phyloP scores from a whole-genome alignment of 2,888 invertebrate genomes.

The Gastracanthus pulcherrimus region DNA sequence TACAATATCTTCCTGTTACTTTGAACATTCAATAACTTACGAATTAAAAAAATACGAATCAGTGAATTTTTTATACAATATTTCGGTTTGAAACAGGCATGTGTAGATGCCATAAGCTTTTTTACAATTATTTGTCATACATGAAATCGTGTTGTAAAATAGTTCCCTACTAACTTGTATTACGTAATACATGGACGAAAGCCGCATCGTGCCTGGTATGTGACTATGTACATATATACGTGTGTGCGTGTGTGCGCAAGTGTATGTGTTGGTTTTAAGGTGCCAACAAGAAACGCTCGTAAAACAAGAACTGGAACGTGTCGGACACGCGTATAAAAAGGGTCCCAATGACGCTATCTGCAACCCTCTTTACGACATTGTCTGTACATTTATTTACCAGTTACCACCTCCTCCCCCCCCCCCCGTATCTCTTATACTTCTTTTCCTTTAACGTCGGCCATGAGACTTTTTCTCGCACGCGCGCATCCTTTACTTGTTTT shows the following conservation, averaged over 20 bases:
- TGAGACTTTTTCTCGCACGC: neutral
- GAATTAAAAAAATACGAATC: no score
- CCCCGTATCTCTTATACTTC: no score
- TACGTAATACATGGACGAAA: neutral
- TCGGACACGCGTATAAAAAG: slow-evolving; percentile 65
- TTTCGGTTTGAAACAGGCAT: no score
- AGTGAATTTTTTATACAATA: no score
- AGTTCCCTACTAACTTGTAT: neutral
- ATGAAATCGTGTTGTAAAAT: no score
- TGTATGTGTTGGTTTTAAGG: slow-evolving; percentile 38
- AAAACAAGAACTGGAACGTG: slow-evolving; percentile 65
- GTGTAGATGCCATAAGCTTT: no score
- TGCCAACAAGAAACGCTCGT: slow-evolving; percentile 63
- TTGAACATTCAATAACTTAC: no score
- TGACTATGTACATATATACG: neutral
- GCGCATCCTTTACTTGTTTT: neutral
- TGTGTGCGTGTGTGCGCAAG: neutral
- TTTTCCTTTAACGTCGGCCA: neutral
- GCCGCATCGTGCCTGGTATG: neutral
- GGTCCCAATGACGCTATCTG: slow-evolving; percentile 65
- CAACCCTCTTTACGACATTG: slow-evolving; percentile 66
- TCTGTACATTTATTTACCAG: slow-evolving; percentile 55
- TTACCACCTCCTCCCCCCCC: slow-evolving; percentile 5
- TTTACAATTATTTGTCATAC: no score
- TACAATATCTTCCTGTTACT: no score